Conservation (phyloP, 2,113 vertebrate species). For the Hippocampus comes region DNA sequence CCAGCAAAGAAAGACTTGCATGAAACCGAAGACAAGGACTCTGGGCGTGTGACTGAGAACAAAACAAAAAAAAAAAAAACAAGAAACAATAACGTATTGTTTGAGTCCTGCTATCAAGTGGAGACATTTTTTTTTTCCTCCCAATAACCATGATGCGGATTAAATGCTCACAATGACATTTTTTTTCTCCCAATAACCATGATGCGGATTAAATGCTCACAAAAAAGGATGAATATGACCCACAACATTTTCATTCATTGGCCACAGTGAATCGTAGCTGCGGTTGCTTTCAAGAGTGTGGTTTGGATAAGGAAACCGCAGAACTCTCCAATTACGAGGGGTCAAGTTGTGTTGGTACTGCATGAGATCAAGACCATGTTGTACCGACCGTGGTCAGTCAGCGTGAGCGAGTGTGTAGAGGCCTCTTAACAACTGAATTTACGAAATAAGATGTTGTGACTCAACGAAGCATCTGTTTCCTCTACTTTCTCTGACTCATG, state of each 20-base stretch:
- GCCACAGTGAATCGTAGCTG: no score
- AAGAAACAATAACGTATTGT: background rate
- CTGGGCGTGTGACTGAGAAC: conserved; percentile 13
- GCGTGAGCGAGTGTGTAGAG: background rate
- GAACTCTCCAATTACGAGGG: background rate
- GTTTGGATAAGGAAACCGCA: background rate
- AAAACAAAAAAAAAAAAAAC: conserved; percentile 12
- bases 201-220: background rate
- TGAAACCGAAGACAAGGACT: conserved; percentile 48
- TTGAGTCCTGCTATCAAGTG: background rate
- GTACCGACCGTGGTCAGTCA: background rate
- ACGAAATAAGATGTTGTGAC: background rate
- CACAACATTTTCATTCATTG: background rate
- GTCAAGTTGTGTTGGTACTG: no score
- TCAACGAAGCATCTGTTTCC: conserved; percentile 63
- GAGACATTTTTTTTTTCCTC: background rate
- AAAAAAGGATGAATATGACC: background rate
- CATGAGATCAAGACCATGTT: background rate
- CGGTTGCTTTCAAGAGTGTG: no score
- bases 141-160: background rate
- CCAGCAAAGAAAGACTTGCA: conserved; percentile 10
- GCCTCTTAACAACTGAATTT: background rate
- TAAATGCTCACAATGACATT: background rate
- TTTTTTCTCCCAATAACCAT: background rate
- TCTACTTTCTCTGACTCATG: conserved; percentile 23